Conservation (phyloP, 2,888 invertebrate species). For the Leptarthrus brevirostris region DNA sequence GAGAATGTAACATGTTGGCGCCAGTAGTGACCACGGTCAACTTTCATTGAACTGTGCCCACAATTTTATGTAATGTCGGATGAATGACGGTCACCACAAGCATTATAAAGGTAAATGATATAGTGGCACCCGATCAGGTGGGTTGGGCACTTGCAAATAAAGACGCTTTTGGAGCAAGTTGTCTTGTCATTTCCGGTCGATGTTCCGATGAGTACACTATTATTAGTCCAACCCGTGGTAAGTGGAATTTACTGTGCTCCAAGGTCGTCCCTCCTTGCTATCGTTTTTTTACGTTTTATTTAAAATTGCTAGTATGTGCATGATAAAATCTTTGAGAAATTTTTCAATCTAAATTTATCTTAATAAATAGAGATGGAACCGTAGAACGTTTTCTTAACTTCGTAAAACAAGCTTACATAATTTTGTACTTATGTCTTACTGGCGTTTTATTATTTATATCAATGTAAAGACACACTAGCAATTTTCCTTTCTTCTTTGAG, state of each 20-base stretch:
- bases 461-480: no score
- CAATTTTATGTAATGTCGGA: neutral
- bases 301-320: no score
- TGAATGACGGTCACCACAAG: neutral
- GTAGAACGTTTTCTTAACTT: no score
- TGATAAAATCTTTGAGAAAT: no score
- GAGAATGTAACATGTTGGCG: neutral
- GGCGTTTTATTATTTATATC: no score
- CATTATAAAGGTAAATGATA: no score
- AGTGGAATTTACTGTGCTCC: neutral
- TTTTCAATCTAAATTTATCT: no score
- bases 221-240: neutral
- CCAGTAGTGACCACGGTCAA: neutral
- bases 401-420: no score
- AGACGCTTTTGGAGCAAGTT: neutral
- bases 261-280: neutral
- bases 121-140: neutral
- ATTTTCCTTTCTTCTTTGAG: no score
- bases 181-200: constrained; percentile 30
- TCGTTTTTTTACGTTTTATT: no score
- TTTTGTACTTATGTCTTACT: no score
- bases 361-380: no score
- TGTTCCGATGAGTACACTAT: constrained; percentile 22
- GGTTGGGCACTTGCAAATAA: constrained; percentile 3
- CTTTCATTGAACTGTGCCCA: neutral